Evolutionary conservation across 2,113 vertebrate species (phyloP).

Genomic region (human): DNA sequence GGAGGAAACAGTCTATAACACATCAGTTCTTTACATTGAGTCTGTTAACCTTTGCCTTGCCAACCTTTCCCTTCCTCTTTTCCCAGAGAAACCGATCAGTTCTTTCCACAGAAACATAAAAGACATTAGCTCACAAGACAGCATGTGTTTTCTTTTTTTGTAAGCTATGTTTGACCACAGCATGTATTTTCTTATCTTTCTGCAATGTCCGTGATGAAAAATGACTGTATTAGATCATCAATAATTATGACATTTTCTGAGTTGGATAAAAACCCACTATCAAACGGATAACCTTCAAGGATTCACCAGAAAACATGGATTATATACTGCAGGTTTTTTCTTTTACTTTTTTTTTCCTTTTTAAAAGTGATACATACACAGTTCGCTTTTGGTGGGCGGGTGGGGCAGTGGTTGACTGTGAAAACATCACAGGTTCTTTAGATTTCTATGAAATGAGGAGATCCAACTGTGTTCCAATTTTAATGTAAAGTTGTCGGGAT

Average conservation of each 20-base stretch:
- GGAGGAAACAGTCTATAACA: not conserved
- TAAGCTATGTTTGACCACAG: not conserved
- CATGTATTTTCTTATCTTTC: conserved; percentile 46
- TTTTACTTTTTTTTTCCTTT: not conserved
- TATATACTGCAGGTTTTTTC: accelerated
- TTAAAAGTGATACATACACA: not conserved
- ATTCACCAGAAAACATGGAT: not conserved
- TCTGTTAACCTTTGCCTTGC: conserved; percentile 24
- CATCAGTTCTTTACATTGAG: conserved; percentile 11
- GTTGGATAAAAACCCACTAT: not conserved
- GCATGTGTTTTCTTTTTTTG: conserved; percentile 25
- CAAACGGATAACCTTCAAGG: conserved; percentile 1
- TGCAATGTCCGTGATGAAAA: not conserved
- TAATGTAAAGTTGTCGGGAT: not conserved
- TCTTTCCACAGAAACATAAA: not conserved
- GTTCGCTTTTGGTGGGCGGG: not conserved
- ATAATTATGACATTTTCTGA: conserved; percentile 32
- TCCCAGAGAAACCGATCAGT: not conserved
- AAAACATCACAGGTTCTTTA: conserved; percentile 10
- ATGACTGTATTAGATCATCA: not conserved
- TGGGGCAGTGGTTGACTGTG: not conserved
- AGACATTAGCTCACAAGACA: conserved; percentile 10
- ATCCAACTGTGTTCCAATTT: not conserved
- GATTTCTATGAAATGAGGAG: not conserved
- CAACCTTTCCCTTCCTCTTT: conserved; percentile 59